Evolutionary conservation across 2,113 vertebrate genomes (phyloP).

Genomic region (Equus quagga): DNA sequence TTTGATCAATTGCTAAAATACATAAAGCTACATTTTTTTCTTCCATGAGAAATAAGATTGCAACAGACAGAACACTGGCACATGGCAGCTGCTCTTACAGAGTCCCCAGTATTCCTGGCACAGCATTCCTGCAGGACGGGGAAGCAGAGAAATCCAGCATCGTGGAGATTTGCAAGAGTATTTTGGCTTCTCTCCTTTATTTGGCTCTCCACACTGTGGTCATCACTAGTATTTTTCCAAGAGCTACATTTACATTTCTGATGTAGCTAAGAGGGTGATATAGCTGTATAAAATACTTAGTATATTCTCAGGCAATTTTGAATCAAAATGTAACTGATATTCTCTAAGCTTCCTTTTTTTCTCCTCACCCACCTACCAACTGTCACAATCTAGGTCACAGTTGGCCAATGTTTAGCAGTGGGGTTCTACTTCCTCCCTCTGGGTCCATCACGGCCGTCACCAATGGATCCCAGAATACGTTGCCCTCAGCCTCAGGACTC

Average conservation of each 20-base stretch:
- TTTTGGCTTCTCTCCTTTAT: neutral
- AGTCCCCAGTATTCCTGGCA: neutral
- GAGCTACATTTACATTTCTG: neutral
- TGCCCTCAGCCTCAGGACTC: neutral
- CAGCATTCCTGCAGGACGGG: neutral
- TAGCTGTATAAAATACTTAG: conserved; percentile 8
- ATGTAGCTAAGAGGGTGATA: neutral
- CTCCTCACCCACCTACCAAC: conserved; percentile 62
- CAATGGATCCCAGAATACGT: neutral
- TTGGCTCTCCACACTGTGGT: neutral
- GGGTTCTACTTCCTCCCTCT: conserved; percentile 45
- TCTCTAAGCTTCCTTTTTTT: conserved; percentile 47
- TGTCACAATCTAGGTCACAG: conserved; percentile 42
- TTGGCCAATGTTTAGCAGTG: conserved; percentile 27
- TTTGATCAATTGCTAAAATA: conserved; percentile 21
- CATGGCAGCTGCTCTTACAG: neutral
- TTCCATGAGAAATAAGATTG: neutral
- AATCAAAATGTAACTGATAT: conserved; percentile 45
- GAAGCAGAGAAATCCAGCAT: neutral
- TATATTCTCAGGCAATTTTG: neutral
- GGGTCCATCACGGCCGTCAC: neutral
- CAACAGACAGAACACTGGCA: neutral
- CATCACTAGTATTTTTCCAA: neutral
- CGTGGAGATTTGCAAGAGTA: neutral
- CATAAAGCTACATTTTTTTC: neutral